Conservation (phyloP, 2,888 invertebrate species). For the Tineola bisselliella region DNA sequence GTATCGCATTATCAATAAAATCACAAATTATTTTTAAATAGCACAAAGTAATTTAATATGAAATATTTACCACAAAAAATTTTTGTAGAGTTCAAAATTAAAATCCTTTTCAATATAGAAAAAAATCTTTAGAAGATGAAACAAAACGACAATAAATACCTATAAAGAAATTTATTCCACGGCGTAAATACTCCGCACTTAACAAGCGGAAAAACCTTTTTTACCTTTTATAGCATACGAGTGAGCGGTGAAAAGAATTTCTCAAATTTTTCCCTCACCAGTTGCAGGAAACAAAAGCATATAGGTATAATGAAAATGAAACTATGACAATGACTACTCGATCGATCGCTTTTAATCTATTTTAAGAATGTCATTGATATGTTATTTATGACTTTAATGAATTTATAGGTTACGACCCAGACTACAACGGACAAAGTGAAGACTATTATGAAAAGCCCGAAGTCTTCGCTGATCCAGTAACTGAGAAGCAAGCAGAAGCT, state of each 20-base stretch:
- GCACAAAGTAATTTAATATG: not conserved
- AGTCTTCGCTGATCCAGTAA: slow-evolving; percentile 43
- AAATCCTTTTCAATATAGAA: not conserved
- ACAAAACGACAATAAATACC: not conserved
- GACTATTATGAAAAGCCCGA: slow-evolving; percentile 39
- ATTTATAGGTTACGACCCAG: slow-evolving; percentile 37
- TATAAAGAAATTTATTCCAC: not conserved
- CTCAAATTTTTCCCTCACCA: not conserved
- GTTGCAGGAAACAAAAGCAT: not conserved
- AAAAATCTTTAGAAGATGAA: no score
- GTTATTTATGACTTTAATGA: not conserved
- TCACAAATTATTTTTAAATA: no score
- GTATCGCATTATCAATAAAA: no score
- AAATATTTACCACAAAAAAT: not conserved
- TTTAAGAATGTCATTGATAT: no score
- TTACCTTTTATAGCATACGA: not conserved
- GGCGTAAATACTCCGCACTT: not conserved
- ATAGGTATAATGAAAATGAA: no score
- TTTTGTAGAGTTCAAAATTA: not conserved
- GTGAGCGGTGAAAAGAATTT: not conserved
- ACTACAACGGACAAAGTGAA: slow-evolving; percentile 31
- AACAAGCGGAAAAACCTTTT: not conserved
- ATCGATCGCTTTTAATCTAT: no score
- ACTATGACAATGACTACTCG: no score
- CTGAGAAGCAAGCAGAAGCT: slow-evolving; percentile 30